phyloP scores from a whole-genome alignment of 1,140 invertebrate species.

The Scaptomyza graminum region DNA sequence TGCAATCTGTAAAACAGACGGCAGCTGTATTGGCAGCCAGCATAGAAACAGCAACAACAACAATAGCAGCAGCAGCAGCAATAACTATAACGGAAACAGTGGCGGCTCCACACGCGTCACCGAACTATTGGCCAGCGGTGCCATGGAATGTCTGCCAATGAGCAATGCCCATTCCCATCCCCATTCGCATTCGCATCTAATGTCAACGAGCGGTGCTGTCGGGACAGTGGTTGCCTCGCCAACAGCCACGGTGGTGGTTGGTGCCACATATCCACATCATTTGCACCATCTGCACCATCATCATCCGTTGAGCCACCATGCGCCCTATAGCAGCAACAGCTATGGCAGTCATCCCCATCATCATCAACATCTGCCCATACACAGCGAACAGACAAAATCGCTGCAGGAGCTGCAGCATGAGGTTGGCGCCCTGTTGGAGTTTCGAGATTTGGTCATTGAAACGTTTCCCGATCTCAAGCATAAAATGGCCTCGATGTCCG shows the following conservation, averaged over 20 bases:
- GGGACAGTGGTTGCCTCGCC: conserved; percentile 48
- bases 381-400: conserved; percentile 83
- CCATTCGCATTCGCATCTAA: conserved; percentile 62
- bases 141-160: conserved; percentile 78
- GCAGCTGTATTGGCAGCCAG: conserved; percentile 60
- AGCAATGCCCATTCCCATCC: conserved; percentile 65
- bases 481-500: conserved; percentile 88
- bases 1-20: conserved; percentile 54
- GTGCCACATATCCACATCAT: conserved; percentile 75
- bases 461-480: conserved; percentile 94
- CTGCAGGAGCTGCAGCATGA: conserved; percentile 93
- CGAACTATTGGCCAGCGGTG: conserved; percentile 54
- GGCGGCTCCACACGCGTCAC: conserved; percentile 43
- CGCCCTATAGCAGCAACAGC: conserved; percentile 72
- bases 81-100: conserved; percentile 37
- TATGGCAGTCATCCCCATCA: conserved; percentile 66
- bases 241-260: conserved; percentile 69
- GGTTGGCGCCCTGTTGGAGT: conserved; percentile 93
- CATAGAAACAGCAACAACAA: conserved; percentile 16
- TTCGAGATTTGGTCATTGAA: conserved; percentile 95
- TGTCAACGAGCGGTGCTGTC: conserved; percentile 48
- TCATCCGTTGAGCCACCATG: conserved; percentile 63
- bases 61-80: conserved; percentile 33
- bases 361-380: conserved; percentile 72
- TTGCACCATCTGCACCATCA: conserved; percentile 69